Evolutionary conservation across 2,797 vertebrate genomes (phyloP).

Genomic region (Enteromius paludinosus): DNA sequence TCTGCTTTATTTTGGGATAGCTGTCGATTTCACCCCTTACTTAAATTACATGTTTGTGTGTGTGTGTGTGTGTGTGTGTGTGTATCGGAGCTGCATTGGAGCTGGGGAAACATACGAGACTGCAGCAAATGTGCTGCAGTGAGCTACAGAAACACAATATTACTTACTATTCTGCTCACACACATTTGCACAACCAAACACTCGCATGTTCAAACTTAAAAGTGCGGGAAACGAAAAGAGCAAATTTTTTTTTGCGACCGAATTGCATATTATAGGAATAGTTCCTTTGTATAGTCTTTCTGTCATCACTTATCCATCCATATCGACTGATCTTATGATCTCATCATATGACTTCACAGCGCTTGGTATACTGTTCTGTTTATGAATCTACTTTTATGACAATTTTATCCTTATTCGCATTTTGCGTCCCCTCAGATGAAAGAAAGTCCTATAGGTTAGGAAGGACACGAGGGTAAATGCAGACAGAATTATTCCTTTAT

Average conservation of each 20-base stretch:
- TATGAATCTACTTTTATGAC: too few relatives aligned
- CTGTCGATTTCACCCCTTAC: not conserved
- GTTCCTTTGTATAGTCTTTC: not conserved
- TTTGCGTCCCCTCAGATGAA: not conserved
- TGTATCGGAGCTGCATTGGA: conserved; percentile 2
- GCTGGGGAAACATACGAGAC: conserved; percentile 38
- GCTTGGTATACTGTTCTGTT: too few relatives aligned
- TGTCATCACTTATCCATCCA: not conserved
- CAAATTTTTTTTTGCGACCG: not conserved
- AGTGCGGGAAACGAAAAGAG: not conserved
- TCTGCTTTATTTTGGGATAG: not conserved
- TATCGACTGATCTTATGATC: not conserved
- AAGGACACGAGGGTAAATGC: not conserved
- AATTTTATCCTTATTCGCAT: not conserved
- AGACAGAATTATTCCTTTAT: not conserved
- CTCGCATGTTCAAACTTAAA: not conserved
- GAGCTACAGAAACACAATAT: conserved; percentile 44
- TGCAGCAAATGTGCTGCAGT: conserved; percentile 57
- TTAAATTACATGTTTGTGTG: not conserved
- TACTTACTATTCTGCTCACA: conserved; percentile 59
- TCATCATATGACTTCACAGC: not conserved
- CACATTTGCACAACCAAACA: conserved; percentile 29
- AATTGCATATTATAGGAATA: not conserved
- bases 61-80: not conserved
- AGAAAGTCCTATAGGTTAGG: not conserved